These are phyloP conservation scores for Hypercompe scribonia DNA, from an alignment of 2,888 invertebrate genomes.

Conservation along the genomic window DNA sequence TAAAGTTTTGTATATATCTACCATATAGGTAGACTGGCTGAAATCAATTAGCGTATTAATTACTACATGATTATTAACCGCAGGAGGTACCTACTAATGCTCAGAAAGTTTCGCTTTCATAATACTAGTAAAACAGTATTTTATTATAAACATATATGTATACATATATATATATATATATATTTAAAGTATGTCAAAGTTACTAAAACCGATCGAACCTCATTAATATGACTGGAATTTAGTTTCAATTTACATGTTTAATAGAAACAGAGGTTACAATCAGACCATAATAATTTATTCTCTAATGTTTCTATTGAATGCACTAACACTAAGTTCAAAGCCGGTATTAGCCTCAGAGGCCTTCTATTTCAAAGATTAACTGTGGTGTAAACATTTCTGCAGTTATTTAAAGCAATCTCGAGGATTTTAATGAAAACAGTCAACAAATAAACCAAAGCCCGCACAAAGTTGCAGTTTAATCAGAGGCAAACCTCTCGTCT, in stretches of 20 bases:
- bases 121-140: too few relatives aligned
- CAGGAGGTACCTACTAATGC: too few relatives aligned
- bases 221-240: too few relatives aligned
- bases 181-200: too few relatives aligned
- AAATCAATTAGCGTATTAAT: too few relatives aligned
- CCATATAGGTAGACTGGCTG: too few relatives aligned
- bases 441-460: slow-evolving; percentile 64
- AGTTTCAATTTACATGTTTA: neutral
- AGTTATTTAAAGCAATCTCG: slow-evolving; percentile 40
- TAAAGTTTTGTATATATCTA: too few relatives aligned
- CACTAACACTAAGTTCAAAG: neutral
- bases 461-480: slow-evolving; percentile 69
- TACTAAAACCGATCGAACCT: too few relatives aligned
- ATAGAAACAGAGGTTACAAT: neutral
- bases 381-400: slow-evolving; percentile 32
- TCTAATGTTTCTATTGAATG: neutral
- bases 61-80: too few relatives aligned
- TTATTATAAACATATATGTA: too few relatives aligned
- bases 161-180: too few relatives aligned
- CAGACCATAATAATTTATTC: neutral
- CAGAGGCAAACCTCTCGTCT: slow-evolving; percentile 71
- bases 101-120: too few relatives aligned
- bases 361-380: slow-evolving; percentile 7
- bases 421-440: slow-evolving; percentile 52
- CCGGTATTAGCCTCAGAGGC: neutral